Conservation (phyloP, 1,140 invertebrate species). For the Trachelipus rathkii region DNA sequence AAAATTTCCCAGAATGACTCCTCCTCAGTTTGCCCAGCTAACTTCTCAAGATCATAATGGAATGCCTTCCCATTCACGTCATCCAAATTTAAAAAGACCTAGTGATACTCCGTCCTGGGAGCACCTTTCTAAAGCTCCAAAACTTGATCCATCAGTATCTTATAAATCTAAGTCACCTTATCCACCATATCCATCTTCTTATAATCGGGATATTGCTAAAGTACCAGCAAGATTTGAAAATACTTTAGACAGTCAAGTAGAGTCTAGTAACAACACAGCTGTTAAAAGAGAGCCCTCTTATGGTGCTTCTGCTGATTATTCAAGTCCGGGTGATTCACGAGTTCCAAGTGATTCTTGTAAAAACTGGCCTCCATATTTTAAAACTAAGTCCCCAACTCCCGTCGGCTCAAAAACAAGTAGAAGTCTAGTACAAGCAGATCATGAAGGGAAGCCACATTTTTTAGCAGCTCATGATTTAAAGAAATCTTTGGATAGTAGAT, state of each 20-base stretch:
- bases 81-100: neutral
- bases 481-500: neutral
- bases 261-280: neutral
- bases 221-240: neutral
- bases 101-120: neutral
- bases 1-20: conserved; percentile 6
- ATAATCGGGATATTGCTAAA: neutral
- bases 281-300: neutral
- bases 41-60: neutral
- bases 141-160: neutral
- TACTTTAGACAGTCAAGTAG: neutral
- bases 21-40: neutral
- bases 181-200: neutral
- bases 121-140: neutral
- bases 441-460: neutral
- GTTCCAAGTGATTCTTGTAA: neutral
- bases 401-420: neutral
- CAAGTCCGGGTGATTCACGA: neutral
- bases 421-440: neutral
- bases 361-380: neutral
- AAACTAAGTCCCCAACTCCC: neutral
- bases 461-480: neutral
- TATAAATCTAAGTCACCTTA: neutral
- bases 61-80: neutral
- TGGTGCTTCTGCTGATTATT: neutral